Conservation (phyloP, 1,140 invertebrate genomes). For the Saccostrea cuccullata region DNA sequence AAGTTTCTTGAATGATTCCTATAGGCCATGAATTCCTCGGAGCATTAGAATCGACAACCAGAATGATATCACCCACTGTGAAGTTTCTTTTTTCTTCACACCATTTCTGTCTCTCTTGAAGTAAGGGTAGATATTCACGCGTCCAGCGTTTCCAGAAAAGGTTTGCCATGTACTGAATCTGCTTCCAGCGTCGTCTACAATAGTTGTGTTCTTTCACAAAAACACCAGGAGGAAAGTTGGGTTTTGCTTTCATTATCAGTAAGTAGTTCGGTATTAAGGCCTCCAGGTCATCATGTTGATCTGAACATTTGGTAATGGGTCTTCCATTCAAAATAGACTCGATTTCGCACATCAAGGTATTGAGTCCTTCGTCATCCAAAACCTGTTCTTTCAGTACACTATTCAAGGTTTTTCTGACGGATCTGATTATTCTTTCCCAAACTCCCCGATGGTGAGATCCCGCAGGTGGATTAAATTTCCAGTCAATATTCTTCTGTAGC, state of each 20-base stretch:
- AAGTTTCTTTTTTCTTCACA: slow-evolving; percentile 47
- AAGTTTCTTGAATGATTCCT: slow-evolving; percentile 41
- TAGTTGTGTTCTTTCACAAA: slow-evolving; percentile 51
- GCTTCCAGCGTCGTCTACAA: slow-evolving; percentile 49
- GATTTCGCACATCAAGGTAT: slow-evolving; percentile 56
- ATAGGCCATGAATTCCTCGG: slow-evolving; percentile 56
- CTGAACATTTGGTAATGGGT: slow-evolving; percentile 45
- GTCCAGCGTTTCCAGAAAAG: slow-evolving; percentile 62
- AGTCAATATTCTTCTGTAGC: slow-evolving; percentile 54
- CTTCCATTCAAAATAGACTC: slow-evolving; percentile 47
- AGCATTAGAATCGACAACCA: slow-evolving; percentile 54
- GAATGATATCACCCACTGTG: slow-evolving; percentile 59
- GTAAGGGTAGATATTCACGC: slow-evolving; percentile 55
- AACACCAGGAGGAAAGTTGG: slow-evolving; percentile 52
- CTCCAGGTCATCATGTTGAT: slow-evolving; percentile 41
- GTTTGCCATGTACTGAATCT: slow-evolving; percentile 59
- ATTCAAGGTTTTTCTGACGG: slow-evolving; percentile 44
- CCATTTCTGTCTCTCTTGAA: slow-evolving; percentile 63
- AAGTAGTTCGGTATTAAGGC: slow-evolving; percentile 52
- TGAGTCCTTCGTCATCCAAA: slow-evolving; percentile 55
- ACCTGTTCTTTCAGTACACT: slow-evolving; percentile 50
- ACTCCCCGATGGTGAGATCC: slow-evolving; percentile 55
- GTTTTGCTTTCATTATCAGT: slow-evolving; percentile 40
- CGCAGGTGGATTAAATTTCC: slow-evolving; percentile 60
- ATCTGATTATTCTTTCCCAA: slow-evolving; percentile 58